Evolutionary conservation across 2,797 vertebrate species (phyloP), one percentile per base, ranked within the genome.

Genomic region (Tachyglossus aculeatus): DNA sequence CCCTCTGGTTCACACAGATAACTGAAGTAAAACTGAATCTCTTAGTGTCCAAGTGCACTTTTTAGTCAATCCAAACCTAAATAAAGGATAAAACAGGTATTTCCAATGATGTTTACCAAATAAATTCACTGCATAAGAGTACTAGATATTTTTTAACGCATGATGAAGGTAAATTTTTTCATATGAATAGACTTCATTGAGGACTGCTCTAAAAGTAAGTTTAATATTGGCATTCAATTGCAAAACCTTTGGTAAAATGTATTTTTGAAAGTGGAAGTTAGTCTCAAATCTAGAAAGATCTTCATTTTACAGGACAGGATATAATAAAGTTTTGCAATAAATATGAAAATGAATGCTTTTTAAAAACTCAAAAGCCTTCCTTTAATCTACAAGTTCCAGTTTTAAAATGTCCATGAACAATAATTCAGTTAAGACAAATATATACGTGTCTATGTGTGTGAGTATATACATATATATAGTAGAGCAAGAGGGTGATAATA

Each of bases 251-350:
- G 41, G 61, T 5, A 22, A 10, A 52, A 64, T 56, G 36, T 53
- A 60, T 52, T 74, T 53, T 65, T 6, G 70, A 22, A 74, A 77
- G 61, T 77, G 25, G 58, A 40, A 18, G 53, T 45, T 55, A 61
- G 52, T 50, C 18, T 65, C 32, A 71, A 64, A 62, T 56, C 9
- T 15, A 68, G 15, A 65, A 70, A 63, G 15, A 14, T 10, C 74
- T 78, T 69, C 53, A 59, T 77, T 73, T 74, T 82, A 54, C 55
- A 40, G 51, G 25, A 24, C 5, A 73, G 27, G 14, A 52, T 45
- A 57, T 25, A 63, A 39, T 55, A 62, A 54, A 56, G 22, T 54
- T 56, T 6, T 56, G 48, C 44, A 66, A 45, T 61, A 71, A 77
- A 71, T 61, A 36, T 25, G 68, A 77, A 71, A 72, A 48, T 9